Conservation (phyloP, 1,140 invertebrate genomes). For the Dermatophagoides farinae region DNA sequence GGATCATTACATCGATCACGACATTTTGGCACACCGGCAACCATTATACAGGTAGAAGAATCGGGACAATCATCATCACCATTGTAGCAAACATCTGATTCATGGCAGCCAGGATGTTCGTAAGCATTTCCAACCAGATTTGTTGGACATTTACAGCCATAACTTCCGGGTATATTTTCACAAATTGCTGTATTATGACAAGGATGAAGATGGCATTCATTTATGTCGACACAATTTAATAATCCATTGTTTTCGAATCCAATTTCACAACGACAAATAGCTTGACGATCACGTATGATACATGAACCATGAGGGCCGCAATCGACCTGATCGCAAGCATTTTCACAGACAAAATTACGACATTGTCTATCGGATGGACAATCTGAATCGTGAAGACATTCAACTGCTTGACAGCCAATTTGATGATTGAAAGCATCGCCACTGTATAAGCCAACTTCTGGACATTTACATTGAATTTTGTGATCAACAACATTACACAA, state of each 20-base stretch:
- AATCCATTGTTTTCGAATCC: conserved; percentile 22
- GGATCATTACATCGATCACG: conserved; percentile 48
- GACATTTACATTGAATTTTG: conserved; percentile 19
- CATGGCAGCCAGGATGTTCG: conserved; percentile 20
- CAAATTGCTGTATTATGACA: conserved; percentile 52
- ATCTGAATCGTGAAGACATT: conserved; percentile 23
- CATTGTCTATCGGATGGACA: conserved; percentile 26
- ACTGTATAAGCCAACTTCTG: conserved; percentile 18
- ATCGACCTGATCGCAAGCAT: conserved; percentile 20
- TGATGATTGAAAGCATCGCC: conserved; percentile 20
- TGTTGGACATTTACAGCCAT: conserved; percentile 22
- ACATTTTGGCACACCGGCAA: conserved; percentile 24
- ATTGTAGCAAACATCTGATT: conserved; percentile 34
- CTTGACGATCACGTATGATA: conserved; percentile 19
- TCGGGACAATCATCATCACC: conserved; percentile 45
- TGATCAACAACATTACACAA: conserved; percentile 20
- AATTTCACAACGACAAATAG: conserved; percentile 20
- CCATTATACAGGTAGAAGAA: conserved; percentile 39
- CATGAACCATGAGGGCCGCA: conserved; percentile 22
- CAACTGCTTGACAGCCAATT: conserved; percentile 29
- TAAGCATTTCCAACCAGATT: conserved; percentile 18
- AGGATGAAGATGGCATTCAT: conserved; percentile 20
- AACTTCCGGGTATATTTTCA: conserved; percentile 45
- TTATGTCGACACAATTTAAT: conserved; percentile 19
- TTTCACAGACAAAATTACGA: conserved; percentile 21